Evolutionary conservation across 2,888 invertebrate species (phyloP), one percentile per base, ranked within the genome.

Genomic region (Himalopsyche japonica): DNA sequence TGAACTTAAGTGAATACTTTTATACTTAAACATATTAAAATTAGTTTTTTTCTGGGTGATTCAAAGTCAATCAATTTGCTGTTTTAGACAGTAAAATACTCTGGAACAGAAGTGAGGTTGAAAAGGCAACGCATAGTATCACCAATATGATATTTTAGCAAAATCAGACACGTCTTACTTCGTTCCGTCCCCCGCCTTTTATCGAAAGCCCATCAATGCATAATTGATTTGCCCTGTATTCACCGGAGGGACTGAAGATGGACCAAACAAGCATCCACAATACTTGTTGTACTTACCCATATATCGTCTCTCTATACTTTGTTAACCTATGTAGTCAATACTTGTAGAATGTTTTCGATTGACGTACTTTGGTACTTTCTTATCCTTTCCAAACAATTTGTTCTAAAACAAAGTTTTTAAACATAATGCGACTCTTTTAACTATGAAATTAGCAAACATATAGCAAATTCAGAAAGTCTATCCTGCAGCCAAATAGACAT

Each of bases 191-290:
- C 34, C 7, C 78, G 48, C 37, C 57, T 83, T 81, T 85, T 85
- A 85, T 85, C 83, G 85, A 78, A 43, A 70, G 83, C 79, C 57
- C 82, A 85, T 85, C 85, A 83, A 83, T 85, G 83, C 85, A 85
- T 85, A 85, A 85, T 85, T 85, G 85, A 85, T 83, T 47, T 34
- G 7, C n/a, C 20, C 57, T 20, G 57, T 57, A 57, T 57, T 24
- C 20, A 57, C 64, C 79, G 48, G 43, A 30, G 79, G 82, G 82
- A 81, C 76, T 57, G 57, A 57, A 57, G 57, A 57, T 57, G 57
- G 20, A 20, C 57, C 24, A 10, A 57, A 57, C 20, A 57, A 57
- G 57, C 20, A 57, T 24, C 57, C 20, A 57, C 57, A 57, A 57
- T 57, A 57, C 57, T 57, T 57, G 57, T 57, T 57, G 57, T 57